Evolutionary conservation across 1,140 invertebrate species (phyloP), one percentile per base, ranked within the genome.

Genomic region (Drosophila navojoa): DNA sequence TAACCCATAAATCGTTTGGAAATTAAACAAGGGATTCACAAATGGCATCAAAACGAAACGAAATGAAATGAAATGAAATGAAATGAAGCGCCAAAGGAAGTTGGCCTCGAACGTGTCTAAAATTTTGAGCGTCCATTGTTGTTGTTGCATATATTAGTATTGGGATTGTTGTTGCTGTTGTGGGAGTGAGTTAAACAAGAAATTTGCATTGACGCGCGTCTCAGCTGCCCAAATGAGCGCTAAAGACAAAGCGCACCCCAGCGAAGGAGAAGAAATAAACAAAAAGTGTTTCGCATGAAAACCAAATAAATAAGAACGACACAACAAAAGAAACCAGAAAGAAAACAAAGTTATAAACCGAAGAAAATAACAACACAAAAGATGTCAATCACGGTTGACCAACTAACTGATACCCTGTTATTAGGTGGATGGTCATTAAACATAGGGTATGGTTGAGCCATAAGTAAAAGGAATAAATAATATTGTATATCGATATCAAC

Each of bases 1-100:
- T 86, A 86, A 87, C 70, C 82, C 84, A 86, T 86, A 86, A 86
- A 86, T 87, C 71, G 76, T 64, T 71, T 60, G 57, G 61, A 60
- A 71, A 71, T 75, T 75, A 77, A 77, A 74, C 71, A 74, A 77
- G 71, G 58, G 69, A 50, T 40, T 63, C 29, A 59, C 22, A 55
- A n/a, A 9, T 10, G 60, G 54, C 9, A 38, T 11, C 35, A 7
- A 2, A 35, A 35, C 32, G 27, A 29, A 52, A 32, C 15, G 35
- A 64, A 42, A 22, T 4, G 11, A 2, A 35, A 66, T n/a, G 44
- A 16, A 35, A 38, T 55, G 19, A 22, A 29, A 29, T 6, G 44
- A 35, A 42, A 10, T 38, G 60, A 22, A 50, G 22, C 35, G 55
- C 47, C 35, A 70, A 84, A 79, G 68, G 77, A 84, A 79, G 73